Base-by-base conservation (phyloP, 2,797 vertebrate species). In the Anabas testudineus region DNA sequence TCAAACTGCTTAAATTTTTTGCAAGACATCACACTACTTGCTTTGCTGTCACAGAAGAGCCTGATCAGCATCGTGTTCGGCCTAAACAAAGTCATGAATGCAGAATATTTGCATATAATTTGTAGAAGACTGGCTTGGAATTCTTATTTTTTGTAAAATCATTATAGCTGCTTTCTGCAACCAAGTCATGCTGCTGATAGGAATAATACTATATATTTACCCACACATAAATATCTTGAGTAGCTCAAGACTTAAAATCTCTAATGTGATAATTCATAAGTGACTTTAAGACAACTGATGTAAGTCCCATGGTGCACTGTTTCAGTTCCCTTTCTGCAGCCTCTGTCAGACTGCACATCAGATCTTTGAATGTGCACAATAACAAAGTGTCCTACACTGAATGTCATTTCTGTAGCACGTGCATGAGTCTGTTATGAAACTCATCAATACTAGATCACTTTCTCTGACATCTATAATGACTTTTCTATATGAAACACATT, bases 81-180 rank as follows among this genome's bases (percentile, higher is more conserved):
- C 55, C 46, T 66, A 64, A 54, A 71, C 22, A 28, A 49, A 61
- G 48, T 69, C 42, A 36, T 48, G 14, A 58, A 43, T 54, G 47
- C 52, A 67, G 36, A 37, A 6, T 24, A 71, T 74, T 42, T 64
- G 52, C 68, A 70, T 67, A 26, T 67, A 45, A 76, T 32, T 51
- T 36, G 6, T 1, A 26, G 14, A 21, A 1, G 14, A 32, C 18
- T n/a, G n/a, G 2, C 15, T 2, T 5, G 15, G 28, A 18, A 19
- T 37, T 45, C 21, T 19, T 43, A 2, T 13, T 32, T n/a, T 32
- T 32, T 24, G 30, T 30, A 8, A 32, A 6, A 32, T 9, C 8
- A 32, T 32, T 4, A 32, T 7, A 30, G 2, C 2, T 34, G 34
- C 10, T 48, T 55, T 16, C 57, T 46, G 42, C 22, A 16, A 30